Percentiles rank a stretch among this genome's conserved stretches.
Conservation (phyloP, 2,797 vertebrate genomes). For the Crocidura indochinensis region DNA sequence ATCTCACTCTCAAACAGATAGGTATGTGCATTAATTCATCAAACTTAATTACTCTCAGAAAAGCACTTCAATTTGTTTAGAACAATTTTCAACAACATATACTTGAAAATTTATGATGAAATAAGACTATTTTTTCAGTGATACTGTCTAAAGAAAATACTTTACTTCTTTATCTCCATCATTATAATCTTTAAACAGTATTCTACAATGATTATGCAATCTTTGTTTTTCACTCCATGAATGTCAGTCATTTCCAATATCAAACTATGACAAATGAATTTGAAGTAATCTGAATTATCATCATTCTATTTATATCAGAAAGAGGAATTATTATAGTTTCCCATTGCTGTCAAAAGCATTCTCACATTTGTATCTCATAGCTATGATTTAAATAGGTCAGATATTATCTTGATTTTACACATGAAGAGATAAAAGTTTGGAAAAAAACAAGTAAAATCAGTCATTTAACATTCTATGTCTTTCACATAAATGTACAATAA, state of each 20-base stretch:
- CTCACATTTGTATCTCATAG: constrained; percentile 51
- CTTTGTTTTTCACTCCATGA: not conserved
- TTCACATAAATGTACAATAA: constrained; percentile 51
- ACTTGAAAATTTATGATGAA: constrained; percentile 2
- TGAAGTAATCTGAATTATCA: constrained; percentile 7
- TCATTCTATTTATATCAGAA: not conserved
- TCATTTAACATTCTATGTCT: not conserved
- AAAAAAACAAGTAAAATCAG: constrained; percentile 9
- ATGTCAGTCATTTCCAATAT: constrained; percentile 12
- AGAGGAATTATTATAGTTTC: not conserved
- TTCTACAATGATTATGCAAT: not conserved
- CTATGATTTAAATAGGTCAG: constrained; percentile 7
- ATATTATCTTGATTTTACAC: constrained; percentile 17
- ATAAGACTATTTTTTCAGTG: constrained; percentile 21
- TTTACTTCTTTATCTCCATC: not conserved
- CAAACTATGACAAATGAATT: constrained; percentile 39
- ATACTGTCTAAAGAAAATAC: not conserved
- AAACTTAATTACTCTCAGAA: not conserved
- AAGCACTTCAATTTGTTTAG: not conserved
- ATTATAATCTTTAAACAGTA: constrained; percentile 16
- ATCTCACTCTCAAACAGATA: not conserved
- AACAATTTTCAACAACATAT: not conserved
- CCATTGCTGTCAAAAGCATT: not conserved
- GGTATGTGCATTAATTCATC: not conserved
- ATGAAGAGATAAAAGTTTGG: not conserved